These are phyloP conservation scores for Arrhopalites spinosus DNA, from an alignment of 2,888 invertebrate species.

Conservation along the genomic window DNA sequence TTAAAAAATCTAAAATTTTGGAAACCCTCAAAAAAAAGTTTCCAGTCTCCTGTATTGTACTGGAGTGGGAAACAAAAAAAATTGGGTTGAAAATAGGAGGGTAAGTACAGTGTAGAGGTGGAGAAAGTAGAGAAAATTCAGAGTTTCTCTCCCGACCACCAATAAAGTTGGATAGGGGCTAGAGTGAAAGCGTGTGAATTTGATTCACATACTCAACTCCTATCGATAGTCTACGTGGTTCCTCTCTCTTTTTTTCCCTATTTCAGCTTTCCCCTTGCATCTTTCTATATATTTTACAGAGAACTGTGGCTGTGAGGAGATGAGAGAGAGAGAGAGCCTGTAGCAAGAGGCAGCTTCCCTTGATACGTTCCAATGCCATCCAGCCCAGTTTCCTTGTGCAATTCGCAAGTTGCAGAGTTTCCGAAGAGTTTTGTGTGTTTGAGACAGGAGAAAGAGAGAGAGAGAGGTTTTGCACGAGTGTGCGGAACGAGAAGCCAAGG, in stretches of 20 bases:
- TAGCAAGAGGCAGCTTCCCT: no score
- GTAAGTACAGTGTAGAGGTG: not conserved
- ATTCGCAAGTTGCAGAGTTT: not conserved
- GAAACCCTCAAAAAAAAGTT: no score
- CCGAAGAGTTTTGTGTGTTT: not conserved
- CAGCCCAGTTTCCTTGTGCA: not conserved
- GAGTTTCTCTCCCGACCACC: not conserved
- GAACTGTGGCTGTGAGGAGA: slow-evolving; percentile 5
- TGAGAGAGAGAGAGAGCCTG: not conserved
- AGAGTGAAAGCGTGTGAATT: no score
- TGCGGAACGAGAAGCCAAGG: slow-evolving; percentile 13
- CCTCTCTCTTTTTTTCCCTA: not conserved
- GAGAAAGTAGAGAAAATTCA: not conserved
- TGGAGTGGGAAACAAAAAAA: no score
- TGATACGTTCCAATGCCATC: no score
- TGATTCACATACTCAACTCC: no score
- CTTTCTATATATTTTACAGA: not conserved
- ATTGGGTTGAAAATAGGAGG: no score
- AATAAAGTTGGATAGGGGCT: not conserved
- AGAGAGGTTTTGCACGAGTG: slow-evolving; percentile 7
- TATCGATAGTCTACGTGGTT: not conserved
- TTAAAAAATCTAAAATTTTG: no score
- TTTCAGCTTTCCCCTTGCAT: not conserved
- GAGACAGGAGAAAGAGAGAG: not conserved
- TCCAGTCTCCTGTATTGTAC: no score